Evolutionary conservation across 2,888 invertebrate genomes (phyloP), one percentile per base, ranked within the genome.

Genomic region (Helicoverpa assulta): DNA sequence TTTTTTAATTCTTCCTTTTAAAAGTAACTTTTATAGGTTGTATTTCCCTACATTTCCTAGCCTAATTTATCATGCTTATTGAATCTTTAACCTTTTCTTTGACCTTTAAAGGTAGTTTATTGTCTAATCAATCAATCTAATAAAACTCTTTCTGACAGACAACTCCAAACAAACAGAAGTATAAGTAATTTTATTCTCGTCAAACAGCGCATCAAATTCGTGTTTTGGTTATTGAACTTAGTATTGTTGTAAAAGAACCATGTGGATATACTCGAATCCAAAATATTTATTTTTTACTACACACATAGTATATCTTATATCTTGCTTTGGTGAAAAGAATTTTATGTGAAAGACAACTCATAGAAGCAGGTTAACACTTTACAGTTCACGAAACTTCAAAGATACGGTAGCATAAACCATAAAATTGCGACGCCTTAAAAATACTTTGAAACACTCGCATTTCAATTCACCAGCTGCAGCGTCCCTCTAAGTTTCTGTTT

Each of bases 131-230:
- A 60, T 12, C 50, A 64, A 60, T 12, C 14, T n/a, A 57, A 64
- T 33, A 18, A 26, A 69, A 69, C 26, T 69, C 69, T 43, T 53
- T 19, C 21, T 51, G 37, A 0, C 21, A 55, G 21, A 40, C 16
- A 58, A 40, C 29, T 55, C 2, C 2, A 62, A 68, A 73, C 59
- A 57, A 76, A 21, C 19, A 63, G 29, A 58, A 53, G 63, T 53
- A 73, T 62, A 33, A 33, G 33, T 33, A 52, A 73, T 78, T 62
- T 66, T 14, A 37, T 53, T 43, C 19, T 55, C 33, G 50, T 55
- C 69, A 73, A 63, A 62, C 52, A 56, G 58, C 55, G 37, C 58
- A 73, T 69, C 62, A 51, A 59, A 63, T 73, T 67, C 19, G 18
- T 73, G 52, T 73, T 71, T 69, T 56, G 56, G 56, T 14, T 56